A percentile compares a stretch with the other conserved stretches of the same genome.
These are phyloP conservation scores for Chloroceryle aenea DNA, from an alignment of 2,113 vertebrate species.

Conservation along the genomic window DNA sequence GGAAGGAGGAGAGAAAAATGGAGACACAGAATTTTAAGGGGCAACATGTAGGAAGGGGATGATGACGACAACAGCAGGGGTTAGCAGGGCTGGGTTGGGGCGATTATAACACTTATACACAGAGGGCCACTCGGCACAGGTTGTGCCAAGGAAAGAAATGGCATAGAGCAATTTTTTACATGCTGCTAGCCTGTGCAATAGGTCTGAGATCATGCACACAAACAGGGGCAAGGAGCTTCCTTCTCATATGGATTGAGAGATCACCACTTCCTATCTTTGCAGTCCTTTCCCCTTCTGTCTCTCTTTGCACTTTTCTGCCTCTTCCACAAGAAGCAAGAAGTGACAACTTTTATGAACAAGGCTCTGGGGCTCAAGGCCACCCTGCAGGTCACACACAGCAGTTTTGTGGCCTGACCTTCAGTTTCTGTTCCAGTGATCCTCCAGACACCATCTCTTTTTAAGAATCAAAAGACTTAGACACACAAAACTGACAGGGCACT, in stretches of 20 bases:
- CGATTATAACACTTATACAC: slow-evolving; percentile 64
- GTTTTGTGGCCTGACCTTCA: not conserved
- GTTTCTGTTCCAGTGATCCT: not conserved
- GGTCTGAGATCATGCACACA: slow-evolving; percentile 49
- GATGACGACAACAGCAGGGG: slow-evolving; percentile 26
- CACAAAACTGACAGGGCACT: not conserved
- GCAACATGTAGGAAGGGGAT: slow-evolving; percentile 53
- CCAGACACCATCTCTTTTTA: not conserved
- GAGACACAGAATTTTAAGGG: slow-evolving; percentile 72
- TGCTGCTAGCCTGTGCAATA: slow-evolving; percentile 13
- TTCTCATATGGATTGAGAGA: not conserved
- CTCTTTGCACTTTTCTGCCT: not conserved
- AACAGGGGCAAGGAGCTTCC: not conserved
- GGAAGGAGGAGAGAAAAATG: slow-evolving; percentile 76
- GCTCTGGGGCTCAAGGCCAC: not conserved
- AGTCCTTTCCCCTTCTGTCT: not conserved
- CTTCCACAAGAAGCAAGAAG: not conserved
- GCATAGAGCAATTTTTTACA: slow-evolving; percentile 47
- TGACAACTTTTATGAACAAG: not conserved
- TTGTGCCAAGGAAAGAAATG: slow-evolving; percentile 26
- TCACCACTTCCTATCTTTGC: not conserved
- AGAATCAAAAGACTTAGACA: not conserved
- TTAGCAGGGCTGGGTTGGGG: slow-evolving; percentile 54
- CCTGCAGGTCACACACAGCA: not conserved
- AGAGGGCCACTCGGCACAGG: slow-evolving; percentile 17